Evolutionary conservation across 2,797 vertebrate species (phyloP), one percentile per base, ranked within the genome.

Genomic region (Valencia hispanica): DNA sequence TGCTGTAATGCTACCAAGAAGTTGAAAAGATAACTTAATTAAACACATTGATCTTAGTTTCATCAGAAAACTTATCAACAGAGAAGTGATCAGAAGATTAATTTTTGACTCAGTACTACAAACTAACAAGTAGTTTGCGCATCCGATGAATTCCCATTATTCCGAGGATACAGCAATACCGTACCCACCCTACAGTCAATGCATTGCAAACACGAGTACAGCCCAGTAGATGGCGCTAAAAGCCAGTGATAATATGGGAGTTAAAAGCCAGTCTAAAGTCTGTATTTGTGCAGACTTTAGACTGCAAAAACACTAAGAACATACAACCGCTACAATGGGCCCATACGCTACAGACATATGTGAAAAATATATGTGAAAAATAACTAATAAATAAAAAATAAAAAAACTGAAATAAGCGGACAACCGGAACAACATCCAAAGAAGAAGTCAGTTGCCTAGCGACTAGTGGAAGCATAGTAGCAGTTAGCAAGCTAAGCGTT

Each of bases 381-480:
- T 53, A 2, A 11, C n/a, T 25, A 57, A 30, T 25, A 2, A 59
- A 27, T 0, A 63, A 55, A 20, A 30, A 22, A 17, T 0, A 1
- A 17, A 50, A 17, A 7, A 27, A 0, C 0, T 1, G 2, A n/a
- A 15, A 20, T 34, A 41, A 66, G 65, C 10, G 12, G 5, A 20
- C 22, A 36, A 5, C 36, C 27, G 36, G 5, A 15, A 41, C 20
- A n/a, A 1, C 36, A 71, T 20, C 8, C 5, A 70, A 80, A 63
- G 79, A 79, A 68, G 41, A 80, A 68, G 10, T 22, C 15, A 2
- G 92, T 92, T 93, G 89, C 93, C 41, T 77, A 85, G 93, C 85
- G 82, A 94, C 92, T 47, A 17, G 53, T n/a, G 36, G 68, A 78
- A 18, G 71, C 55, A 9, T 20, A 75, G 63, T 55, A n/a, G 80